Conservation (phyloP, 2,888 invertebrate genomes). For the Meteorus cinctellus region DNA sequence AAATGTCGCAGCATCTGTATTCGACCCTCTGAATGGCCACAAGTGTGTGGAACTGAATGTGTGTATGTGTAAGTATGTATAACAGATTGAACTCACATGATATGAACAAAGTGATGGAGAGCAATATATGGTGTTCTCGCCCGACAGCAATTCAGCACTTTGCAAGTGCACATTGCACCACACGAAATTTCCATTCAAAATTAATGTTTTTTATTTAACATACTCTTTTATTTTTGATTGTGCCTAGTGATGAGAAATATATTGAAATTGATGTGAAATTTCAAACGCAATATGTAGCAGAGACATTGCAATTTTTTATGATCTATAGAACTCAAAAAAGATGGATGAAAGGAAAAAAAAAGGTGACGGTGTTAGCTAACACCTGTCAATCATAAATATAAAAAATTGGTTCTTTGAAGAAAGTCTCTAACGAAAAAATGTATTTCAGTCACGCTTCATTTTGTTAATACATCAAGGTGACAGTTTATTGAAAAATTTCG, state of each 20-base stretch:
- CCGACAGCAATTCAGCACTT: conserved; percentile 1
- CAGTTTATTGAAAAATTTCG: no score
- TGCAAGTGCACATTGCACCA: neutral
- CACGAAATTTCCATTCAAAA: neutral
- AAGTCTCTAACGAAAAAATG: no score
- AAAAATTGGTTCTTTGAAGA: no score
- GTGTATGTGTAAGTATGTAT: neutral
- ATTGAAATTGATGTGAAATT: neutral
- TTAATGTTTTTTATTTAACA: neutral
- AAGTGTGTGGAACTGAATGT: neutral
- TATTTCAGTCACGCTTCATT: no score
- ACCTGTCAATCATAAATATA: no score
- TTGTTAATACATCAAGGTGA: no score
- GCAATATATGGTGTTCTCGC: conserved; percentile 1
- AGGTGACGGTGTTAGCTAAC: no score
- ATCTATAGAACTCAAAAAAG: neutral
- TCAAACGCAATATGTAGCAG: no score
- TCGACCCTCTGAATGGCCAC: neutral
- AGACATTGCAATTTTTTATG: no score
- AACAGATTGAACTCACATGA: neutral
- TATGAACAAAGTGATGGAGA: conserved; percentile 4
- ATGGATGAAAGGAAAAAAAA: neutral
- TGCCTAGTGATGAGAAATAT: neutral
- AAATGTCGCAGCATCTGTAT: neutral
- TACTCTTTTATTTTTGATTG: neutral